Conservation (phyloP, 2,797 vertebrate species). For the Petrocephalus sullivani region DNA sequence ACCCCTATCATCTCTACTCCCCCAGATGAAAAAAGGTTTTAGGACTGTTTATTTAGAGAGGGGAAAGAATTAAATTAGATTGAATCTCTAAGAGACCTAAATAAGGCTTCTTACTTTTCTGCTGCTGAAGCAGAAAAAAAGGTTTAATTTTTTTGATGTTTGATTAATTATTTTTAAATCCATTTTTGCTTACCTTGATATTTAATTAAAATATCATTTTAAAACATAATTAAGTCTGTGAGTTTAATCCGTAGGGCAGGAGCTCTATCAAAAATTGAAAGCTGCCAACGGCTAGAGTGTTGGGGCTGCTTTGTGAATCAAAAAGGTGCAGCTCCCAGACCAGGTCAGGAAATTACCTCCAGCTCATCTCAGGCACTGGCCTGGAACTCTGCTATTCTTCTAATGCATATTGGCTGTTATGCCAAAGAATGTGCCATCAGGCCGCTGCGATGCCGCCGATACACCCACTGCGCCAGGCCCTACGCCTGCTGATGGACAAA, state of each 20-base stretch:
- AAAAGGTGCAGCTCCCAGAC: conserved; percentile 21
- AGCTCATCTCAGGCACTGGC: conserved; percentile 31
- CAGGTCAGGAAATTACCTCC: conserved; percentile 28
- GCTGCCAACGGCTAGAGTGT: conserved; percentile 31
- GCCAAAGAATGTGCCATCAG: conserved; percentile 37
- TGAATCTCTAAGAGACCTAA: conserved; percentile 83
- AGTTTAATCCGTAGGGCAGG: conserved; percentile 79
- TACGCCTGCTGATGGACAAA: conserved; percentile 53
- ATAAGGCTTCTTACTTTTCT: conserved; percentile 80
- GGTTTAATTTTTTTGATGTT: conserved; percentile 76
- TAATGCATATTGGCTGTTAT: conserved; percentile 46
- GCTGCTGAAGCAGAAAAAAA: conserved; percentile 81
- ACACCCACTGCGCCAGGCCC: conserved; percentile 38
- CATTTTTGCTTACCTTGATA: conserved; percentile 92
- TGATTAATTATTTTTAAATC: conserved; percentile 96
- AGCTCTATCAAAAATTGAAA: conserved; percentile 54
- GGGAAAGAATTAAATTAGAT: conserved; percentile 89
- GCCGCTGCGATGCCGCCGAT: conserved; percentile 27
- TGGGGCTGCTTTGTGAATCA: background rate
- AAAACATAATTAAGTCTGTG: conserved; percentile 91
- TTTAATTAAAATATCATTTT: conserved; percentile 99
- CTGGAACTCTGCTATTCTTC: conserved; percentile 39
- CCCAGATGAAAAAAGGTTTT: conserved; percentile 87
- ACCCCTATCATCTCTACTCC: conserved; percentile 90
- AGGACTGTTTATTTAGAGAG: conserved; percentile 90